These are phyloP conservation scores for Laodelphax striatellus DNA, from an alignment of 1,140 invertebrate species.

Conservation along the genomic window DNA sequence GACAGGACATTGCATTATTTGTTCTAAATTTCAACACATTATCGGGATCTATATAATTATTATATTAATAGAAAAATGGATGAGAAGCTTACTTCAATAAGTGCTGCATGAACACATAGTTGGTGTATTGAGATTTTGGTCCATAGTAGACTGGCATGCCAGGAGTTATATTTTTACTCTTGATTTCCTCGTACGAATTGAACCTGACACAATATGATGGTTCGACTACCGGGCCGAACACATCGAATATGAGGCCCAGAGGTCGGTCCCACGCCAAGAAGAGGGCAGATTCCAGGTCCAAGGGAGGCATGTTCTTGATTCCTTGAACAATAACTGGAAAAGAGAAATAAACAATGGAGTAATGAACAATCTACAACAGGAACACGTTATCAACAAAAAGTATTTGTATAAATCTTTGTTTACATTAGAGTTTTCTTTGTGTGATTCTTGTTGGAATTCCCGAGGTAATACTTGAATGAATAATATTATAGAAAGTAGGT, in stretches of 20 bases:
- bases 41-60: too few species aligned
- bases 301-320: conserved; percentile 50
- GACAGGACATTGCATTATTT: too few species aligned
- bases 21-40: too few species aligned
- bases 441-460: too few species aligned
- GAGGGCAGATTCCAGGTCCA: conserved; percentile 74
- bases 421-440: too few species aligned
- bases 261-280: conserved; percentile 63
- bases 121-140: conserved; percentile 58
- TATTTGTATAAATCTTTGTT: too few species aligned
- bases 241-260: conserved; percentile 77
- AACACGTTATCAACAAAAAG: too few species aligned
- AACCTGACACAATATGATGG: conserved; percentile 75
- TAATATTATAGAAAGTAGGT: too few species aligned
- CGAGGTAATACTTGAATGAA: too few species aligned
- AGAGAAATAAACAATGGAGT: conserved; percentile 6
- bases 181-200: conserved; percentile 61
- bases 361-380: neutral
- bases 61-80: neutral
- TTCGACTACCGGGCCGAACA: conserved; percentile 67
- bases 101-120: conserved; percentile 58
- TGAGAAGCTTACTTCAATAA: conserved; percentile 51
- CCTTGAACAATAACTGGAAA: conserved; percentile 59
- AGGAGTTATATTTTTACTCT: conserved; percentile 44
- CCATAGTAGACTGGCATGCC: conserved; percentile 69